Base-by-base conservation (phyloP, 2,113 vertebrate species). In the Okapia johnstoni region DNA sequence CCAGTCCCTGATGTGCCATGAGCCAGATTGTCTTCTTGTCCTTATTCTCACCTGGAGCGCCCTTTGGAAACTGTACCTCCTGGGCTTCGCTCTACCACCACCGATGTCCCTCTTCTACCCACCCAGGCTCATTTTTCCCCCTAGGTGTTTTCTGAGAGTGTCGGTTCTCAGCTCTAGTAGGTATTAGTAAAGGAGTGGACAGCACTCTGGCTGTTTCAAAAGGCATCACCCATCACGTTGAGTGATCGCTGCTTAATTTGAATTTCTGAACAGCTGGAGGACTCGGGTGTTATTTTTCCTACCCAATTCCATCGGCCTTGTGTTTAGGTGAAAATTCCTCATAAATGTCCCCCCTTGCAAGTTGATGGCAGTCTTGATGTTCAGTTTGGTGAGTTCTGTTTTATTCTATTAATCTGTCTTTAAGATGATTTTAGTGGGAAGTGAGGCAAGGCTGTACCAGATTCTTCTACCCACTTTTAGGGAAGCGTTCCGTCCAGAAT, bases 391-490 rank as follows among this genome's bases (percentile, higher is more conserved):
- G 70, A 88, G 28, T 36, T 92, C 87, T 73, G 30, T 79, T 88
- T 94, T 21, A 63, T 63, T 93, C 10, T 90, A 50, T 43, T 25
- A 76, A 76, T 43, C 0, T 13, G 7, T 85, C 60, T 83, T 85
- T 40, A 30, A 85, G 19, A 91, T 46, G 9, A 52, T 83, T 88
- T 96, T 40, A 77, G 3, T 25, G 25, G 83, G 19, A 89, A 70
- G 33, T 86, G 77, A 28, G 23, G 90, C 36, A 30, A 85, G 28
- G 48, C 26, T 93, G 6, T 11, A n/a, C 33, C 54, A 76, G 77
- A 17, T 30, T 89, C 33, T 50, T 88, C 50, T 81, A 25, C 26
- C 57, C 48, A 55, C 88, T 60, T 88, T 73, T 84, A 93, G 79
- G 25, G 55, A 92, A 46, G 19, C 63, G 48, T 92, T 58, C 55